These are phyloP conservation scores for Leucoraja erinaceus DNA, from an alignment of 2,113 vertebrate species.

Conservation along the genomic window DNA sequence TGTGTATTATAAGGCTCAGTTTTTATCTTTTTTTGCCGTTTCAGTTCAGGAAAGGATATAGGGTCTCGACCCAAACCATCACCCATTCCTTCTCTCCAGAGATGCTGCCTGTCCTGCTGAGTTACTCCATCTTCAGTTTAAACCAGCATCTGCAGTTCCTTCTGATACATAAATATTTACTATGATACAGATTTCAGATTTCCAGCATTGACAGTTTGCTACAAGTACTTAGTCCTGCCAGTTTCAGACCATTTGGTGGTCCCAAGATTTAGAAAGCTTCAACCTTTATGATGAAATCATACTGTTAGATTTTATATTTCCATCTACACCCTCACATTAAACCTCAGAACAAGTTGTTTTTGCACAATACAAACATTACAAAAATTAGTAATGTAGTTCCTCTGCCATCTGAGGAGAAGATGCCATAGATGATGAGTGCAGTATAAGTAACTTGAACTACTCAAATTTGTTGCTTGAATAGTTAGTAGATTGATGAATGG, in stretches of 20 bases:
- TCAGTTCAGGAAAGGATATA: background rate
- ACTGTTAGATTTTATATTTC: background rate
- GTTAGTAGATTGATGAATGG: slow-evolving; percentile 18
- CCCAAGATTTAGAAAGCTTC: background rate
- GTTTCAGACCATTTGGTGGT: background rate
- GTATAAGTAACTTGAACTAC: background rate
- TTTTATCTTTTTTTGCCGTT: slow-evolving; percentile 1
- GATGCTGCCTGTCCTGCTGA: no score
- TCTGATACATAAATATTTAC: no score
- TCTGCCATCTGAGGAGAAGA: slow-evolving; percentile 4
- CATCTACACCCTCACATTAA: background rate
- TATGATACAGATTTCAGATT: no score
- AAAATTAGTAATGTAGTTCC: background rate
- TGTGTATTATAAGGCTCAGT: background rate
- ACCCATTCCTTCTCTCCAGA: no score
- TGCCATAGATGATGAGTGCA: background rate
- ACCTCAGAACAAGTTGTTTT: background rate
- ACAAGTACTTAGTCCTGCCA: background rate
- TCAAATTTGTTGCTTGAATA: background rate
- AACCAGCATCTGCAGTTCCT: no score
- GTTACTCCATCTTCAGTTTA: no score
- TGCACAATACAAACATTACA: background rate
- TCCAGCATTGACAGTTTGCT: no score
- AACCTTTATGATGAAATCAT: background rate
- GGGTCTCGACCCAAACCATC: no score